phyloP scores from a whole-genome alignment of 2,797 vertebrate species.

The Rallus crepitans region DNA sequence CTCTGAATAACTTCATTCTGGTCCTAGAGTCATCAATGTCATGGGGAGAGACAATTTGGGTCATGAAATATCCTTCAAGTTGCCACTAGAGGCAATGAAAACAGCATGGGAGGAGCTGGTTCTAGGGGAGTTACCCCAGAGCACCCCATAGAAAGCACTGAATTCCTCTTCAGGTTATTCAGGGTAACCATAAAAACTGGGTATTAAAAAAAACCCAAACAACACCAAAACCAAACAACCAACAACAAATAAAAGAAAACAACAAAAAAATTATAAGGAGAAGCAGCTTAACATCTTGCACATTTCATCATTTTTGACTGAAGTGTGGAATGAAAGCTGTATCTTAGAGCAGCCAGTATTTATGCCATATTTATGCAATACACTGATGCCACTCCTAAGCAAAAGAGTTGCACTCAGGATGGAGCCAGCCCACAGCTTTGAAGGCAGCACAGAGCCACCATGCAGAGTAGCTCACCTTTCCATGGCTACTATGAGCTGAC shows the following conservation, averaged over 20 bases:
- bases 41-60: conserved; percentile 18
- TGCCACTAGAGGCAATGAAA: not conserved
- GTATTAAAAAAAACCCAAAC: not conserved
- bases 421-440: not conserved
- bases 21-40: not conserved
- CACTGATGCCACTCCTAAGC: not conserved
- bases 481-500: not conserved
- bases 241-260: accelerated
- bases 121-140: not conserved
- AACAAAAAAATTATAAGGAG: not conserved
- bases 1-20: conserved; percentile 46
- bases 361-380: accelerated
- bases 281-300: not conserved
- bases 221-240: too few relatives aligned
- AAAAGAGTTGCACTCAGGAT: not conserved
- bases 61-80: not conserved
- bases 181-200: not conserved
- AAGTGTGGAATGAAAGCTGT: not conserved
- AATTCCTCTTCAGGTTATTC: not conserved
- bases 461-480: not conserved
- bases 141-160: not conserved
- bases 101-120: not conserved
- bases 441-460: not conserved
- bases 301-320: accelerated
- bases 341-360: not conserved